phyloP scores from a whole-genome alignment of 2,113 vertebrate species.

The Tragulus kanchil region DNA sequence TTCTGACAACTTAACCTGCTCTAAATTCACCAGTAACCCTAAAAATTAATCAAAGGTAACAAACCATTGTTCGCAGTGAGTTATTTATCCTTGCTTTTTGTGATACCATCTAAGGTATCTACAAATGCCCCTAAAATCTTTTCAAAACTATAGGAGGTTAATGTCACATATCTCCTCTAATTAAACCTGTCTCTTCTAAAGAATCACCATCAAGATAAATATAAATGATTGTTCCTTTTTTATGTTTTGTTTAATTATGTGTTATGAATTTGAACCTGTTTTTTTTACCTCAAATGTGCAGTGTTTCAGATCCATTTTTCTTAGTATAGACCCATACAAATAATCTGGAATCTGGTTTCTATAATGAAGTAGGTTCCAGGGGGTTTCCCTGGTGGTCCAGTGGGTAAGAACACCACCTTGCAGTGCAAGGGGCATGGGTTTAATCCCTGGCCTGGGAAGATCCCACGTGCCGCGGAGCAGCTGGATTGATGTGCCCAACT shows the following conservation, averaged over 20 bases:
- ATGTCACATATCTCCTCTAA: conserved; percentile 22
- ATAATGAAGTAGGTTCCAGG: neutral
- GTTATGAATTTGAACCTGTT: conserved; percentile 54
- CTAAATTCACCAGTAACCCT: neutral
- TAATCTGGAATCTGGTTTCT: conserved; percentile 27
- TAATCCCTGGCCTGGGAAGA: too few relatives aligned
- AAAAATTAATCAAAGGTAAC: neutral
- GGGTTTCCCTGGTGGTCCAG: neutral
- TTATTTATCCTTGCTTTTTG: too few relatives aligned
- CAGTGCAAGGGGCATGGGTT: too few relatives aligned
- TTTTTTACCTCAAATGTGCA: conserved; percentile 66
- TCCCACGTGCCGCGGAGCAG: too few relatives aligned
- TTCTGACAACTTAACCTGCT: neutral
- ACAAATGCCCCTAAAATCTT: neutral
- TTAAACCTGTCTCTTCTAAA: conserved; percentile 63
- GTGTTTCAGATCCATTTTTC: conserved; percentile 20
- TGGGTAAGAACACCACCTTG: too few relatives aligned
- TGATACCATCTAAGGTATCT: neutral
- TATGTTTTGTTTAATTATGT: conserved; percentile 63
- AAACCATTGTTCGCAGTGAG: neutral
- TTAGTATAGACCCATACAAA: conserved; percentile 33
- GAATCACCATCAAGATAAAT: conserved; percentile 56
- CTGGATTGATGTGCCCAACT: too few relatives aligned
- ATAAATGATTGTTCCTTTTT: conserved; percentile 57
- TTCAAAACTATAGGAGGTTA: conserved; percentile 33